Evolutionary conservation across 2,113 vertebrate species (phyloP), one percentile per base, ranked within the genome.

Genomic region (Tricholaema leucomelas): DNA sequence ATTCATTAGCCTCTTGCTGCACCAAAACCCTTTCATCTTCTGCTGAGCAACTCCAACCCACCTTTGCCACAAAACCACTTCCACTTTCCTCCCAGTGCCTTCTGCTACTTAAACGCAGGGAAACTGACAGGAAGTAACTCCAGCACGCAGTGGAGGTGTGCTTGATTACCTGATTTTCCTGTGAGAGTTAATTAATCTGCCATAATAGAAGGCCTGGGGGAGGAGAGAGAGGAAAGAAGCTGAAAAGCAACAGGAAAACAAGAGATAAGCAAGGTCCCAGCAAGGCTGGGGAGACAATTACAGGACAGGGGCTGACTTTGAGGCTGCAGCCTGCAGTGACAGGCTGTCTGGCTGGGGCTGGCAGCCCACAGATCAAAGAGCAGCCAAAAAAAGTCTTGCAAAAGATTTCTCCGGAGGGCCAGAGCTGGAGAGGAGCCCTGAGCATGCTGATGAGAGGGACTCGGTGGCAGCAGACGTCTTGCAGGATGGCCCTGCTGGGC

Each of bases 71-170:
- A 64, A 81, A 74, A 77, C 7, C 33, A 18, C 54, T 40, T 46
- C 36, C 52, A 36, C 3, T 42, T 85, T 42, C 52, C 27, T 67
- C 28, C 36, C n/a, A 11, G 35, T 46, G 65, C 42, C 73, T 71
- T 65, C 64, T 88, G 52, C 72, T 60, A 17, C 27, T 60, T 10
- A 21, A 19, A 20, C 0, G 1, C 0, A 17, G 40, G 64, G 19
- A 70, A 19, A n/a, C 27, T 4, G 60, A 8, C 1, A 4, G 0
- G 16, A 60, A 30, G 44, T 5, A 42, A 5, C 8, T 42, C 3
- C 61, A 78, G 71, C 55, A 7, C 19, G 5, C 1, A 0, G 5
- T 1, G 66, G 10, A 73, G 85, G 52, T 81, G 64, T 17, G 48
- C 61, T 77, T 7, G 17, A 13, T 36, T 40, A 79, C 20, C 44